These are phyloP conservation scores for Paramisgurnus dabryanus DNA, from an alignment of 2,113 vertebrate species.

Conservation along the genomic window DNA sequence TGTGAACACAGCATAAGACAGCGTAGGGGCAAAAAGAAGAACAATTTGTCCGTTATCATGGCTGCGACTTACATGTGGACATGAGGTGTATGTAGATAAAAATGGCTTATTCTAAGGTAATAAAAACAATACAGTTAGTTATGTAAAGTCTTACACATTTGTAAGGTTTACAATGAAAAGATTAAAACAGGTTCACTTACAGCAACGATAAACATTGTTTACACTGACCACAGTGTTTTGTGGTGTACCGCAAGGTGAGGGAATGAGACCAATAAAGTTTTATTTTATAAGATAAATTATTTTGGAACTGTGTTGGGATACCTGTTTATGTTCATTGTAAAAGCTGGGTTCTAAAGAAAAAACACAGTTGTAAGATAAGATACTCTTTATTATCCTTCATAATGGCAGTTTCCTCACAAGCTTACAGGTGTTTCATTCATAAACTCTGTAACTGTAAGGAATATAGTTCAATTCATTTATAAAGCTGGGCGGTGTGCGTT, in stretches of 20 bases:
- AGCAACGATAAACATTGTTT: background rate
- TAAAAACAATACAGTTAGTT: too few relatives aligned
- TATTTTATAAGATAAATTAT: background rate
- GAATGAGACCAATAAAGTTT: background rate
- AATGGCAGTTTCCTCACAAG: constrained; percentile 35
- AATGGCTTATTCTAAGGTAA: too few relatives aligned
- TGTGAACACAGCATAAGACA: too few relatives aligned
- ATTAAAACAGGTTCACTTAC: background rate
- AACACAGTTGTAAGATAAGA: background rate
- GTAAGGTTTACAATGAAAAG: too few relatives aligned
- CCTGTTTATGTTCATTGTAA: background rate
- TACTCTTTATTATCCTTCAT: constrained; percentile 1
- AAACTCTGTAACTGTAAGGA: constrained; percentile 26
- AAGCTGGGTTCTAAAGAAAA: too few relatives aligned
- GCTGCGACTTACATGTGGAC: too few relatives aligned
- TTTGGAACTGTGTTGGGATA: background rate
- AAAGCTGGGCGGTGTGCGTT: constrained; percentile 32
- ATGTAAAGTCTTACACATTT: too few relatives aligned
- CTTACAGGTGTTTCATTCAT: constrained; percentile 41
- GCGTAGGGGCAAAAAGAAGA: too few relatives aligned
- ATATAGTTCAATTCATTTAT: constrained; percentile 50
- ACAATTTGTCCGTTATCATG: too few relatives aligned
- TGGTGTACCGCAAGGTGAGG: background rate
- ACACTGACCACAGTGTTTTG: background rate
- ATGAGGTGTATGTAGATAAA: too few relatives aligned